phyloP scores from a whole-genome alignment of 2,797 vertebrate genomes.

The Balearica regulorum region DNA sequence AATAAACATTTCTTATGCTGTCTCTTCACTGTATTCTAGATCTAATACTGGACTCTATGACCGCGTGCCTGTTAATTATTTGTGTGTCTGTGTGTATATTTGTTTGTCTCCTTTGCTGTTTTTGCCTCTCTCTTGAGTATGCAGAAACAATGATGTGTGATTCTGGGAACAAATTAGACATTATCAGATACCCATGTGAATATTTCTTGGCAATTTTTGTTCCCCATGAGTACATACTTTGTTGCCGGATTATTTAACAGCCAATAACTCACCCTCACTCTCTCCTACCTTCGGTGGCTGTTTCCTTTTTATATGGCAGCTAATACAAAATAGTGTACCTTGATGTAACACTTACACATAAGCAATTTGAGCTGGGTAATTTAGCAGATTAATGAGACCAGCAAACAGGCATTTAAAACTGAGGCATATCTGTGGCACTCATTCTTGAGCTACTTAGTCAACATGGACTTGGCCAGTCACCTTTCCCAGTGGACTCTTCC shows the following conservation, averaged over 20 bases:
- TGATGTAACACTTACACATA: slow-evolving; percentile 30
- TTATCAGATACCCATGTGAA: slow-evolving; percentile 44
- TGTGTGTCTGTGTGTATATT: neutral
- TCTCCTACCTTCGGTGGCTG: slow-evolving; percentile 29
- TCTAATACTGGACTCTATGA: slow-evolving; percentile 38
- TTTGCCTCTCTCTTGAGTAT: neutral
- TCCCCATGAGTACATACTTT: slow-evolving; percentile 46
- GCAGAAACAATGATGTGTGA: slow-evolving; percentile 50
- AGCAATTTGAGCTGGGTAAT: slow-evolving; percentile 48
- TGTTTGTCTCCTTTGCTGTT: slow-evolving; percentile 2
- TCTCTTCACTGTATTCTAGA: neutral
- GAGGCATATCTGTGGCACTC: slow-evolving; percentile 22
- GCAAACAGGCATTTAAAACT: slow-evolving; percentile 46
- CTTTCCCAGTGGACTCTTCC: slow-evolving; percentile 37
- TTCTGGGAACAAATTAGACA: slow-evolving; percentile 62
- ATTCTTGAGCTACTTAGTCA: slow-evolving; percentile 52
- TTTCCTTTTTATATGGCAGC: slow-evolving; percentile 62
- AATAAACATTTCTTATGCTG: slow-evolving; percentile 54
- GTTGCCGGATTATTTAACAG: slow-evolving; percentile 38
- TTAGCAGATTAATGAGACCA: slow-evolving; percentile 68
- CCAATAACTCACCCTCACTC: slow-evolving; percentile 43
- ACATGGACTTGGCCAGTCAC: slow-evolving; percentile 39
- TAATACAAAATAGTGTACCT: slow-evolving; percentile 55
- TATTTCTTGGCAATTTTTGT: slow-evolving; percentile 44
- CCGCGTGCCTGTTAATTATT: slow-evolving; percentile 29